Evolutionary conservation across 2,797 vertebrate species (phyloP).

Genomic region (Liparis tanakae): DNA sequence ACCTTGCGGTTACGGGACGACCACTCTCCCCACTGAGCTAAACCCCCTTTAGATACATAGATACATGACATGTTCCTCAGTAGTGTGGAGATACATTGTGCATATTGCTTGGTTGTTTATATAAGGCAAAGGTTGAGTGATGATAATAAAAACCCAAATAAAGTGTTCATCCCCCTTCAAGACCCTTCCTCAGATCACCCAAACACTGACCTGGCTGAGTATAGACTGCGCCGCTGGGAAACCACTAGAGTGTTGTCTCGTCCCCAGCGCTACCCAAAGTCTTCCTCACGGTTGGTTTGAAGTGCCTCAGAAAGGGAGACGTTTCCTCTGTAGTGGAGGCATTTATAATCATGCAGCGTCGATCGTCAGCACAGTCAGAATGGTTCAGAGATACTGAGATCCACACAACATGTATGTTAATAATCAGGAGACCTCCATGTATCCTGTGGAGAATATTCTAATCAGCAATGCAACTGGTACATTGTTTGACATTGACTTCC

Average conservation of each 20-base stretch:
- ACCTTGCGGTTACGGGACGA: too few relatives aligned
- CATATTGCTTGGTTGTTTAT: constrained; percentile 10
- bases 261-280: constrained; percentile 22
- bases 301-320: constrained; percentile 19
- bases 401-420: constrained; percentile 8
- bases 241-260: constrained; percentile 33
- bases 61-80: neutral
- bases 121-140: constrained; percentile 10
- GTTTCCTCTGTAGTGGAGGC: constrained; percentile 29
- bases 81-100: neutral
- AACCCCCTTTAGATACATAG: constrained; percentile 4
- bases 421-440: constrained; percentile 1
- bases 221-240: constrained; percentile 17
- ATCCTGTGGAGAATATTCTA: constrained; percentile 20
- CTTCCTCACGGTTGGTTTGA: constrained; percentile 40
- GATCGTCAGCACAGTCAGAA: constrained; percentile 11
- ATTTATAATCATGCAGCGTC: constrained; percentile 27
- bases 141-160: neutral
- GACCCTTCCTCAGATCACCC: constrained; percentile 36
- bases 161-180: constrained; percentile 23
- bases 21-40: too few relatives aligned
- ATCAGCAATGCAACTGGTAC: constrained; percentile 19
- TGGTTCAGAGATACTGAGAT: constrained; percentile 48
- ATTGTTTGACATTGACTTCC: neutral
- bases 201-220: constrained; percentile 39